phyloP scores from a whole-genome alignment of 2,113 vertebrate genomes.

The Suncus etruscus region DNA sequence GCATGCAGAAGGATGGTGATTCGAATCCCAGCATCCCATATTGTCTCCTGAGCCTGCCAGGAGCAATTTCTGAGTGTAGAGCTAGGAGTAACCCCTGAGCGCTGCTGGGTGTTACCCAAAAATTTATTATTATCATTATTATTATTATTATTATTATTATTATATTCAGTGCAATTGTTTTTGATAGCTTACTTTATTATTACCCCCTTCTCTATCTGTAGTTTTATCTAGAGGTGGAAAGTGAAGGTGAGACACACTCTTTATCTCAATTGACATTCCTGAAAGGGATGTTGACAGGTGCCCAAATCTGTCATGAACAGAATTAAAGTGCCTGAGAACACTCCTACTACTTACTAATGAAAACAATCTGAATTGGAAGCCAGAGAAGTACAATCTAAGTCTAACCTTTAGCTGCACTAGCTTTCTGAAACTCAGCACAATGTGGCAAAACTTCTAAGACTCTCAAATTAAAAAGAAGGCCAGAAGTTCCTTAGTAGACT shows the following conservation, averaged over 20 bases:
- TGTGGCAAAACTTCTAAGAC: constrained; percentile 57
- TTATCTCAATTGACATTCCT: constrained; percentile 38
- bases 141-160: too few relatives aligned
- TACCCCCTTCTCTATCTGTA: not conserved
- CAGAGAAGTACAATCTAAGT: constrained; percentile 61
- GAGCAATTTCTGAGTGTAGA: too few relatives aligned
- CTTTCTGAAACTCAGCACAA: constrained; percentile 73
- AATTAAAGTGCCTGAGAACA: constrained; percentile 13
- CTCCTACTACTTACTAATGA: constrained; percentile 50
- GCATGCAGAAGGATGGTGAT: too few relatives aligned
- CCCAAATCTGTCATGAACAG: constrained; percentile 26
- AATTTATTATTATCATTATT: too few relatives aligned
- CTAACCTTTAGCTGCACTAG: constrained; percentile 75
- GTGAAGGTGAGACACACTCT: constrained; percentile 18
- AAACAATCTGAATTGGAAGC: constrained; percentile 42
- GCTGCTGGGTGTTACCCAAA: too few relatives aligned
- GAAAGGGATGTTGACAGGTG: not conserved
- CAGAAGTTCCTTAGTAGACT: constrained; percentile 78
- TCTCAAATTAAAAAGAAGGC: constrained; percentile 71
- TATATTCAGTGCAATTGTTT: not conserved
- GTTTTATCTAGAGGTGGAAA: constrained; percentile 18
- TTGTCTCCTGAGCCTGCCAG: too few relatives aligned
- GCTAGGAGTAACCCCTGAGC: too few relatives aligned
- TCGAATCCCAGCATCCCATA: too few relatives aligned
- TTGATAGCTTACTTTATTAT: not conserved